A percentile compares a stretch with the other conserved stretches of the same genome.
Conservation (phyloP, 2,113 vertebrate genomes). For the Rhynchopsitta pachyrhyncha region DNA sequence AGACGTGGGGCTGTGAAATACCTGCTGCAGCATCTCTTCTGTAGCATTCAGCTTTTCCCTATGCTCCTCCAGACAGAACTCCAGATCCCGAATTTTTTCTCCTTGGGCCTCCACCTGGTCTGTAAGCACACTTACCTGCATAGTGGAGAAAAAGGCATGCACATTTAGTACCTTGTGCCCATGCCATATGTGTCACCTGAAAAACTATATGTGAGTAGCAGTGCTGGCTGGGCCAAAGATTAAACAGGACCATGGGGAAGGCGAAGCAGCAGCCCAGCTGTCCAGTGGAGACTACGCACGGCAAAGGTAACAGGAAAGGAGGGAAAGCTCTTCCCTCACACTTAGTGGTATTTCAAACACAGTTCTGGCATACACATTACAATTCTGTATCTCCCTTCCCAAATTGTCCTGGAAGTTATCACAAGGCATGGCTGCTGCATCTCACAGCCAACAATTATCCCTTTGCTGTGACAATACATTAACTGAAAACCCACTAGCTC, state of each 20-base stretch:
- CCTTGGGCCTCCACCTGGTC: conserved; percentile 98
- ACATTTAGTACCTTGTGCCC: background rate
- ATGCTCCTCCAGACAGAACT: conserved; percentile 94
- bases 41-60: conserved; percentile 94
- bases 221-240: background rate
- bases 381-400: background rate
- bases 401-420: background rate
- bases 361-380: background rate
- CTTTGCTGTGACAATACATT: background rate
- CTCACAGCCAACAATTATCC: background rate
- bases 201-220: background rate
- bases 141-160: background rate
- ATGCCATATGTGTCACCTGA: background rate
- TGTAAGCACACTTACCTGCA: conserved; percentile 94
- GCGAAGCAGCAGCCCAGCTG: background rate
- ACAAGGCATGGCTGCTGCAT: background rate
- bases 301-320: background rate
- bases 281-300: background rate
- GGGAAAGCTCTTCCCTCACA: background rate
- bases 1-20: conserved; percentile 29
- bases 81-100: conserved; percentile 96
- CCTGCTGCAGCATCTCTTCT: conserved; percentile 97
- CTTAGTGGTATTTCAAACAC: background rate
- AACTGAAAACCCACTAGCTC: background rate
- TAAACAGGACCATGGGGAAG: background rate